A percentile compares a stretch with the other conserved stretches of the same genome.
phyloP scores from a whole-genome alignment of 53 echinoderm and acorn worm species.

The Antedon mediterranea region DNA sequence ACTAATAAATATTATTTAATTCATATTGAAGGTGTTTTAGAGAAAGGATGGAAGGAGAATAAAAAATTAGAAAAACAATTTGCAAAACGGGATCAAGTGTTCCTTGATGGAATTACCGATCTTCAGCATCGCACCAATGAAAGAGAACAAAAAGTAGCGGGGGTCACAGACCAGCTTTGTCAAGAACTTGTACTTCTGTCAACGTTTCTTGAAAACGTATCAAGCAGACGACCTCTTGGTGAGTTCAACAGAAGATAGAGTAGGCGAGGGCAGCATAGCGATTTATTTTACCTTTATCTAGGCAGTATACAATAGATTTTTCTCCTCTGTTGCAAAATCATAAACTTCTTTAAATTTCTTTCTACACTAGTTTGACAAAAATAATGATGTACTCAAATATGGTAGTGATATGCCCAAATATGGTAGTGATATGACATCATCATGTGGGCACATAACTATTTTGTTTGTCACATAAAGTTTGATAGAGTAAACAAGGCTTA shows the following conservation, averaged over 20 bases:
- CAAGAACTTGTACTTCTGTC: conserved; percentile 58
- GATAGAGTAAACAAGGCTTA: too few species aligned
- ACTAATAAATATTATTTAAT: not conserved
- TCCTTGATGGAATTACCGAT: conserved; percentile 88
- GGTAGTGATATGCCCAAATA: too few species aligned
- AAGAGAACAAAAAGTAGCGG: conserved; percentile 69
- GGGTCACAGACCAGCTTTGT: conserved; percentile 64
- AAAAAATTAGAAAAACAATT: conserved; percentile 49
- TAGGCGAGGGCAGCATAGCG: too few species aligned
- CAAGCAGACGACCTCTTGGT: conserved; percentile 63
- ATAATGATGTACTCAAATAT: too few species aligned
- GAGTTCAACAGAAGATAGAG: not conserved
- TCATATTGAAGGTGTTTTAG: conserved; percentile 32
- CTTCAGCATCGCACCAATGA: conserved; percentile 60
- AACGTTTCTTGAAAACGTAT: conserved; percentile 62
- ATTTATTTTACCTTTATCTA: too few species aligned
- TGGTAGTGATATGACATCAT: too few species aligned
- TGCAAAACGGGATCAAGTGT: conserved; percentile 62
- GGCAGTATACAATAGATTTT: too few species aligned
- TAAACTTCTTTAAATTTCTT: too few species aligned
- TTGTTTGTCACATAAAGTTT: too few species aligned
- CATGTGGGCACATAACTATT: too few species aligned
- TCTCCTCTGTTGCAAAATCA: too few species aligned
- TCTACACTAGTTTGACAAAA: too few species aligned
- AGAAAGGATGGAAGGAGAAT: conserved; percentile 69